These are phyloP conservation scores for Oophaga sylvatica DNA, from an alignment of 2,797 vertebrate species.

Conservation along the genomic window DNA sequence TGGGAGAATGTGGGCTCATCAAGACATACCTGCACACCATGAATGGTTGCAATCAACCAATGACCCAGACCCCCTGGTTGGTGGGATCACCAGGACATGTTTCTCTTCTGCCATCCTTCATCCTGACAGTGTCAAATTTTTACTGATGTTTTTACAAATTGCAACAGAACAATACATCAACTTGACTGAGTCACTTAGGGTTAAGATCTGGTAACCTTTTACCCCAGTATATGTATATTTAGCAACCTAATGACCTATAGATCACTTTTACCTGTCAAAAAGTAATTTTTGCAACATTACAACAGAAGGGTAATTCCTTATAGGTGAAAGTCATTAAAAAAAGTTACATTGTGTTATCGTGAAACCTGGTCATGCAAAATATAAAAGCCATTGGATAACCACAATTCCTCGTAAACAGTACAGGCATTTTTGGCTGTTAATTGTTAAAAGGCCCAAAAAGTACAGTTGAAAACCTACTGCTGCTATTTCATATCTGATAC, in stretches of 20 bases:
- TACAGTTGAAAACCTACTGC: too few relatives aligned
- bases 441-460: too few relatives aligned
- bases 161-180: neutral
- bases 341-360: too few relatives aligned
- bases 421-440: too few relatives aligned
- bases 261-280: neutral
- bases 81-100: neutral
- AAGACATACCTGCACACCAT: neutral
- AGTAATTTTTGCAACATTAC: neutral
- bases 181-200: neutral
- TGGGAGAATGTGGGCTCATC: neutral
- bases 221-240: neutral
- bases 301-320: neutral
- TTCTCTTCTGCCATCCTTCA: neutral
- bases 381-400: neutral
- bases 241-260: neutral
- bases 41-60: neutral
- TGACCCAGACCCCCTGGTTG: neutral
- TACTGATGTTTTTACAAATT: constrained; percentile 1
- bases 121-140: neutral
- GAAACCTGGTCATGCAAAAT: neutral
- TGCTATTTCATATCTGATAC: too few relatives aligned
- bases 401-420: too few relatives aligned
- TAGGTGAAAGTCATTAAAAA: too few relatives aligned
- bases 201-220: constrained; percentile 24